Conservation (phyloP, 2,797 vertebrate genomes). For the Chaetodon trifasciatus region DNA sequence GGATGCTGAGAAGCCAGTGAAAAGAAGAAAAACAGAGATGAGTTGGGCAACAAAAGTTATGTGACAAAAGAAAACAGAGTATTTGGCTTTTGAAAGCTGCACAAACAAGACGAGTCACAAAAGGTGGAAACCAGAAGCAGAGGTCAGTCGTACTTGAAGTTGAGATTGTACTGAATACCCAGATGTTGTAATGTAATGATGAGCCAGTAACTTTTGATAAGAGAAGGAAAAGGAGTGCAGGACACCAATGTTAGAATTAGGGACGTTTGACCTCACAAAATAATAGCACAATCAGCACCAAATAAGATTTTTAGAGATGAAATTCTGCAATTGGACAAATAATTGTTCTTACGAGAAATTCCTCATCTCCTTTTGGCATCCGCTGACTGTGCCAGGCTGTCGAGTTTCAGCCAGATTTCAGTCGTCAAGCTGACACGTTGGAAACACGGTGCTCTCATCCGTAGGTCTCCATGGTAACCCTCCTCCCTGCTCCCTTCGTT, state of each 20-base stretch:
- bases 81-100: conserved; percentile 28
- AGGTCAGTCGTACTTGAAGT: conserved; percentile 14
- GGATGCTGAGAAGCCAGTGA: conserved; percentile 11
- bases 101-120: conserved; percentile 25
- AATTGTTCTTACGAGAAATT: conserved; percentile 36
- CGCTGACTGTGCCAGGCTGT: conserved; percentile 28
- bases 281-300: background rate
- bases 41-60: conserved; percentile 4
- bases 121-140: conserved; percentile 25
- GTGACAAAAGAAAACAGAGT: conserved; percentile 12
- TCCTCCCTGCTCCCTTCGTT: conserved; percentile 48
- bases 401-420: conserved; percentile 11
- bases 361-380: conserved; percentile 10
- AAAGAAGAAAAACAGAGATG: background rate
- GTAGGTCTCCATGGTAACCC: conserved; percentile 68
- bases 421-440: conserved; percentile 29
- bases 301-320: background rate
- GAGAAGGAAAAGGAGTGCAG: background rate
- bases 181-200: background rate
- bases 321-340: conserved; percentile 6
- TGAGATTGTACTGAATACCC: background rate
- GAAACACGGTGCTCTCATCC: conserved; percentile 34
- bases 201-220: background rate
- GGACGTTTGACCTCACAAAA: background rate
- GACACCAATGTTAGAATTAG: background rate